Evolutionary conservation across 2,113 vertebrate genomes (phyloP).

Genomic region (Pterocles burchelli): DNA sequence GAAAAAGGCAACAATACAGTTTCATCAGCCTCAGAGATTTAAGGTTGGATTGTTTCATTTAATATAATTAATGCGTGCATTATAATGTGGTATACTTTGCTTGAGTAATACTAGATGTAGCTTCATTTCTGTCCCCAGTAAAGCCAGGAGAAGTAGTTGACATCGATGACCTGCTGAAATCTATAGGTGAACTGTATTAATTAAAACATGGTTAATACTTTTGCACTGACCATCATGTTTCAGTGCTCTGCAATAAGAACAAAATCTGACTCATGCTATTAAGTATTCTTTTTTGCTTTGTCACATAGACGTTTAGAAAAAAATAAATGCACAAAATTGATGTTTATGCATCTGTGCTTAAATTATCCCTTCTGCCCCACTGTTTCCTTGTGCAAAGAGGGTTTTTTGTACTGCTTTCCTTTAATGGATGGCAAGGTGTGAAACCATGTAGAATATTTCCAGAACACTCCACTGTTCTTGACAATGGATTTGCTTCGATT

Average conservation of each 20-base stretch:
- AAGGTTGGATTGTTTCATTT: conserved; percentile 75
- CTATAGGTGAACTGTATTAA: background rate
- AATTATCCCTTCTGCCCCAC: background rate
- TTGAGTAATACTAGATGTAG: background rate
- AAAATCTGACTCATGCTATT: background rate
- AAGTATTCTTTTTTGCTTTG: background rate
- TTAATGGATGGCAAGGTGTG: background rate
- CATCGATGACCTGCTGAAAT: background rate
- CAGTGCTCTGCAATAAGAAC: background rate
- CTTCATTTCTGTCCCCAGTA: background rate
- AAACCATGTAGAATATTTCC: background rate
- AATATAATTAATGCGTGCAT: background rate
- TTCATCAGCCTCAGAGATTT: conserved; percentile 94
- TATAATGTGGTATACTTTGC: background rate
- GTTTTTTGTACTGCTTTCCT: background rate
- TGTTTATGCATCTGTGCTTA: background rate
- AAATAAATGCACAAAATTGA: background rate
- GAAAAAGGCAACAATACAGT: conserved; percentile 89
- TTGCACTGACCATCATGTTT: background rate
- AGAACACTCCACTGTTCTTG: background rate
- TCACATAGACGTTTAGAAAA: background rate
- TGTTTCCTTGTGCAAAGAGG: background rate
- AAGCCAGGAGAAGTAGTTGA: background rate
- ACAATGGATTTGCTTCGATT: background rate
- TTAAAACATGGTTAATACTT: background rate